Percentiles rank a stretch among this genome's conserved stretches.
phyloP scores from a whole-genome alignment of 2,888 invertebrate species.

The Pachycephus smyrnensis region DNA sequence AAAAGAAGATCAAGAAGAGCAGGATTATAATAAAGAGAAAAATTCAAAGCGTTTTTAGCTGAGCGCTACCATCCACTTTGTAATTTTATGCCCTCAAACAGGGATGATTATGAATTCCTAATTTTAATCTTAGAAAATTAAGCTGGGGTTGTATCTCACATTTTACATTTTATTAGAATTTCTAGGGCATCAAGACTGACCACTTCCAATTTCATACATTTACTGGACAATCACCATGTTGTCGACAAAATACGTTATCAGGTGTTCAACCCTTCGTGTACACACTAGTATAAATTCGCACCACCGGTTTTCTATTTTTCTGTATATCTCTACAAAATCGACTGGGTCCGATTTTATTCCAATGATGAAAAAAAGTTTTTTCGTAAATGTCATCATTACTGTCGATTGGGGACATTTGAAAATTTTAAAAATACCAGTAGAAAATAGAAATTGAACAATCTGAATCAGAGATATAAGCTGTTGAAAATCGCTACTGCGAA shows the following conservation, averaged over 20 bases:
- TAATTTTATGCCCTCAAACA: not conserved
- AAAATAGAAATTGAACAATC: not conserved
- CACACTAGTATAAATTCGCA: no score
- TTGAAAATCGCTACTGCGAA: not conserved
- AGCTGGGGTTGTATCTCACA: not conserved
- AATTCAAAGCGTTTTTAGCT: not conserved
- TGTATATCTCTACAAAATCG: no score
- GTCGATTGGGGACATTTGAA: not conserved
- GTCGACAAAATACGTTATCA: no score
- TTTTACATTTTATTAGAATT: not conserved
- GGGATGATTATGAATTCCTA: not conserved
- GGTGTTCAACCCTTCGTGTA: no score
- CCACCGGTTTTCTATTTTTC: no score
- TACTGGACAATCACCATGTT: not conserved
- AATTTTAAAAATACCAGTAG: not conserved
- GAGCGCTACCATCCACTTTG: not conserved
- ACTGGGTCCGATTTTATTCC: not conserved
- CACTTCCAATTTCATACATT: not conserved
- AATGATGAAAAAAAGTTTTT: no score
- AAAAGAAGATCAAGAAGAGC: not conserved
- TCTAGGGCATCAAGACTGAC: not conserved
- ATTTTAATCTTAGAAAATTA: not conserved
- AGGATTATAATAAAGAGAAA: not conserved
- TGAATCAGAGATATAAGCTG: not conserved
- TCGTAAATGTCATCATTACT: no score